A percentile compares a stretch with the other conserved stretches of the same genome.
Conservation (phyloP, 2,113 vertebrate species). For the Otis tarda region DNA sequence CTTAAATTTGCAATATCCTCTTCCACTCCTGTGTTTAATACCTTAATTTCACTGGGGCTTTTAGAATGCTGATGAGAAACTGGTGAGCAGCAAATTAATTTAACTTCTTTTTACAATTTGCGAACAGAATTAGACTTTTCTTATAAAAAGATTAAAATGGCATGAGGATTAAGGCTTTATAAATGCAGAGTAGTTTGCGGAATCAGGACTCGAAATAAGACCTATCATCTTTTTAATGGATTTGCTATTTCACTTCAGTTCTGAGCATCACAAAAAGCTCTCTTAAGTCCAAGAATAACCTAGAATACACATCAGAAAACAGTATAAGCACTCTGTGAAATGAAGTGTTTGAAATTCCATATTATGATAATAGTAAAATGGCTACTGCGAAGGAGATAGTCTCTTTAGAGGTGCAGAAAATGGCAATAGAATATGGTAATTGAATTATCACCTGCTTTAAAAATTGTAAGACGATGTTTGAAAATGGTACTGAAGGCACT, state of each 20-base stretch:
- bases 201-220: constrained; percentile 2
- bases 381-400: neutral
- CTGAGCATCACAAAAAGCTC: neutral
- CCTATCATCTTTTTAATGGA: neutral
- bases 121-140: neutral
- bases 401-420: constrained; percentile 1
- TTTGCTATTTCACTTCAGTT: constrained; percentile 14
- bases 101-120: neutral
- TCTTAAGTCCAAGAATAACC: neutral
- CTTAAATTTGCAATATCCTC: neutral
- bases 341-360: constrained; percentile 1
- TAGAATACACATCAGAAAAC: neutral
- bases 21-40: neutral
- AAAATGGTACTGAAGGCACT: neutral
- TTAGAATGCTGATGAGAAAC: constrained; percentile 4
- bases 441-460: constrained; percentile 1
- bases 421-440: neutral
- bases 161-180: neutral
- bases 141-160: neutral
- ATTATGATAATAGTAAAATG: neutral
- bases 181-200: neutral
- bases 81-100: neutral
- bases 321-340: neutral
- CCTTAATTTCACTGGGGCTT: neutral
- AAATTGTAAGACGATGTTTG: neutral